A percentile compares a stretch with the other conserved stretches of the same genome.
phyloP scores from a whole-genome alignment of 2,888 invertebrate species.

The Cabera pusaria region DNA sequence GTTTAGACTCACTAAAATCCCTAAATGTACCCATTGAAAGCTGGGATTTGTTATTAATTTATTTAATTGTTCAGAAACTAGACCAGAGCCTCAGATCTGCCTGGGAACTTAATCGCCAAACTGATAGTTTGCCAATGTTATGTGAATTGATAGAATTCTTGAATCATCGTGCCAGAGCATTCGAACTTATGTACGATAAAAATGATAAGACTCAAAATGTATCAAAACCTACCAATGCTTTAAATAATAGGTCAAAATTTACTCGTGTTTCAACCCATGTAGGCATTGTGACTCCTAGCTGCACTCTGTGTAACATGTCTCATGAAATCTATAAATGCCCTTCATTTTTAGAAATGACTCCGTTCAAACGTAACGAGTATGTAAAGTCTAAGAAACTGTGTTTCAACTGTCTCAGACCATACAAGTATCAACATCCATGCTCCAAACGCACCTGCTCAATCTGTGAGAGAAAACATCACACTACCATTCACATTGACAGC shows the following conservation, averaged over 20 bases:
- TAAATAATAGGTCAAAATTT: neutral
- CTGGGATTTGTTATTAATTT: neutral
- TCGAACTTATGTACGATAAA: constrained; percentile 1
- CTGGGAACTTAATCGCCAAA: neutral
- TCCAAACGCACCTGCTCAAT: neutral
- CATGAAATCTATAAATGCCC: constrained; percentile 1
- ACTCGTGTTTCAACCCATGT: constrained; percentile 1
- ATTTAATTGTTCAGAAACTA: neutral
- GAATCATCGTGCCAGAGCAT: neutral
- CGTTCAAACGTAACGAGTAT: neutral
- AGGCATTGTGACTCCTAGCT: neutral
- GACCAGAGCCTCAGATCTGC: constrained; percentile 1
- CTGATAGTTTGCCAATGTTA: neutral
- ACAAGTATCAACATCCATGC: constrained; percentile 1
- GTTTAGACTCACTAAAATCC: neutral
- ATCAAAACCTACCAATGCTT: neutral
- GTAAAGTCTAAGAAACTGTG: neutral
- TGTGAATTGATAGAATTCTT: neutral
- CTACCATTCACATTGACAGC: neutral
- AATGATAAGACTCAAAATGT: neutral
- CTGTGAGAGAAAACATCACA: constrained; percentile 1
- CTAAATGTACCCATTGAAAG: neutral
- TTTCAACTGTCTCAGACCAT: constrained; percentile 4
- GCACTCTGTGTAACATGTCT: constrained; percentile 1
- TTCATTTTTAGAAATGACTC: neutral